Base-by-base conservation (phyloP, 2,113 vertebrate genomes). In the Pipra filicauda region DNA sequence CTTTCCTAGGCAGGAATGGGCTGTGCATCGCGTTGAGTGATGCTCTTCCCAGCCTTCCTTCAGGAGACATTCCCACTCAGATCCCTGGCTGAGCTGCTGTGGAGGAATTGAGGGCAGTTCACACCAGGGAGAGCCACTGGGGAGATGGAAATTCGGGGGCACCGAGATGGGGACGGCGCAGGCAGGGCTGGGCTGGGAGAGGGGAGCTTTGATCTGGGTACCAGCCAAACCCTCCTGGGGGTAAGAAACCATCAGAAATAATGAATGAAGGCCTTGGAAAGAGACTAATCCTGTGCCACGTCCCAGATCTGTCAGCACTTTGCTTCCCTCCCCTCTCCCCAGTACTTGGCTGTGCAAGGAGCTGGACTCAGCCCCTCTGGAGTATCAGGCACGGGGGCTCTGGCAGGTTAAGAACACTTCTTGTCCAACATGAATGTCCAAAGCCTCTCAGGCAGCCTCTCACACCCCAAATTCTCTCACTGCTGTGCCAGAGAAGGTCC, bases 141-240 rank as follows among this genome's bases (percentile, higher is more conserved):
- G 76, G 78, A 54, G 41, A 28, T 43, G 77, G 67, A 84, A 44
- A 52, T 3, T 8, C 5, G 11, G 46, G 33, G 83, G 70, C 83
- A 88, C 51, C 0, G 15, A 83, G 85, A 72, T 11, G 67, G 16
- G 39, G 82, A 30, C 0, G 3, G 27, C 4, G 3, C 0, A 1
- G 5, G 20, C 26, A 57, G 27, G 24, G 48, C 31, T 55, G 39
- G 24, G 18, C 51, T 54, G 76, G 80, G 58, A 55, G 79, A 12
- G 12, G 81, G 76, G 81, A 44, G 52, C 57, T 85, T 59, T 92
- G 84, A 59, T 69, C 49, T 61, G 88, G 55, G 41, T 13, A 55
- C 76, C 62, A 91, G 44, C 49, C 0, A 0, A 79, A 55, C 58
- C 41, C 90, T 87, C 80, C 37, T 8, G 71, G 58, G 26, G 19